Percentiles rank a stretch among this genome's conserved stretches.
These are phyloP conservation scores for Nothocercus julius DNA, from an alignment of 2,113 vertebrate species.

Conservation along the genomic window DNA sequence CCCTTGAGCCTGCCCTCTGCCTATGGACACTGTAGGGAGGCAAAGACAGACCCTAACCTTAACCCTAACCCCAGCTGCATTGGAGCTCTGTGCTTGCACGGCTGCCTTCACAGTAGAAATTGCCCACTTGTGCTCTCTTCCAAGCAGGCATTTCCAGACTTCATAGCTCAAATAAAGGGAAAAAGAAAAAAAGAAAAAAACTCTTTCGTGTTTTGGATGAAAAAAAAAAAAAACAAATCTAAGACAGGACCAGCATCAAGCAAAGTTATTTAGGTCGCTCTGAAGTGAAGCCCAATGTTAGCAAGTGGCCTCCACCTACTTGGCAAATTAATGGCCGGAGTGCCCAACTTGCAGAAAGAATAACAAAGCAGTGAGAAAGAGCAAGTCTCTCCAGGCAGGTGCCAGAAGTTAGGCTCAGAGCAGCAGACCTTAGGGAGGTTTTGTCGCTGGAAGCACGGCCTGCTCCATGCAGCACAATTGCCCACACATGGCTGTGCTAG, in stretches of 20 bases:
- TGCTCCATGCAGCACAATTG: not conserved
- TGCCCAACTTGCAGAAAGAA: not conserved
- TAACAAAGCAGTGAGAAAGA: not conserved
- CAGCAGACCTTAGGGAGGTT: not conserved
- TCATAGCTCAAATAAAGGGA: not conserved
- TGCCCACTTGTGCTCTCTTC: rapidly evolving
- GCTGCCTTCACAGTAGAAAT: not conserved
- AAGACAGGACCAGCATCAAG: not conserved
- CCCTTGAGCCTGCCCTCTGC: not conserved
- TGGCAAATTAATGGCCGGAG: not conserved
- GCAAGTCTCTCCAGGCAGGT: not conserved
- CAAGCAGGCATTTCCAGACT: not conserved
- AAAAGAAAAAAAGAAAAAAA: no score
- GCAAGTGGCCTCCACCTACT: rapidly evolving
- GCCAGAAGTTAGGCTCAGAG: rapidly evolving
- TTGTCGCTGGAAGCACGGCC: not conserved
- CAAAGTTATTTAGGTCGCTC: not conserved
- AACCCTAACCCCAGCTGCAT: not conserved
- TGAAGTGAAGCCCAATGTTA: not conserved
- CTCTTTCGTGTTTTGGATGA: not conserved
- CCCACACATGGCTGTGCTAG: not conserved
- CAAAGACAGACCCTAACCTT: not conserved
- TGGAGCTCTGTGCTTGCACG: no score
- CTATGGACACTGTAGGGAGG: rapidly evolving
- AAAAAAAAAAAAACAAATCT: no score